A percentile compares a stretch with the other conserved stretches of the same genome.
Conservation (phyloP, 2,888 invertebrate species). For the Meteorus cinctellus region DNA sequence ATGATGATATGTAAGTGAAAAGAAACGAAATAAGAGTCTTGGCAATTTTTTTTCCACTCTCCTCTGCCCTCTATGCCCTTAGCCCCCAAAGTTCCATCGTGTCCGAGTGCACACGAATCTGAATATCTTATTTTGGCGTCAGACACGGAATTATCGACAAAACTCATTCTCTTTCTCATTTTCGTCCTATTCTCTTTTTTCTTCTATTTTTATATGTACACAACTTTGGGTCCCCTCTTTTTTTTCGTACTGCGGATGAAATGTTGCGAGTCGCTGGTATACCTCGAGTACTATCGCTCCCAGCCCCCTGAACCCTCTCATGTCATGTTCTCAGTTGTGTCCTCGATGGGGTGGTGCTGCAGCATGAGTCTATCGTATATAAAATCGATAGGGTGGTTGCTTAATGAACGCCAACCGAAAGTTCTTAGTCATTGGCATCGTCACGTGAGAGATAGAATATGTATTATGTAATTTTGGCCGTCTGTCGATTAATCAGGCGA, state of each 20-base stretch:
- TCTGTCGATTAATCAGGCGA: slow-evolving; percentile 38
- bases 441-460: slow-evolving; percentile 36
- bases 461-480: slow-evolving; percentile 7
- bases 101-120: slow-evolving; percentile 43
- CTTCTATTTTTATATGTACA: slow-evolving; percentile 2
- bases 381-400: slow-evolving; percentile 40
- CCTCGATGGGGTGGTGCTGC: slow-evolving; percentile 4
- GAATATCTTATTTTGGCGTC: slow-evolving; percentile 43
- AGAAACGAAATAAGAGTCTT: slow-evolving; percentile 19
- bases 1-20: slow-evolving; percentile 14
- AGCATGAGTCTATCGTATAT: slow-evolving; percentile 30
- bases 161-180: slow-evolving; percentile 48
- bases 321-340: slow-evolving; percentile 14
- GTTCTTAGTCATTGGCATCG: slow-evolving; percentile 40
- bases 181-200: slow-evolving; percentile 30
- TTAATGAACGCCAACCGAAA: slow-evolving; percentile 42
- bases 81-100: not conserved
- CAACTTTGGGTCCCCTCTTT: slow-evolving; percentile 11
- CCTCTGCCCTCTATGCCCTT: not conserved
- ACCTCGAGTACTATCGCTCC: not conserved
- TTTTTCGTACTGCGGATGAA: slow-evolving; percentile 37
- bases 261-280: slow-evolving; percentile 26
- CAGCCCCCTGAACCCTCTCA: slow-evolving; percentile 6
- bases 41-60: not conserved
- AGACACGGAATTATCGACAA: slow-evolving; percentile 46